phyloP scores from a whole-genome alignment of 1,140 invertebrate species.

The Drosophila trapezifrons region DNA sequence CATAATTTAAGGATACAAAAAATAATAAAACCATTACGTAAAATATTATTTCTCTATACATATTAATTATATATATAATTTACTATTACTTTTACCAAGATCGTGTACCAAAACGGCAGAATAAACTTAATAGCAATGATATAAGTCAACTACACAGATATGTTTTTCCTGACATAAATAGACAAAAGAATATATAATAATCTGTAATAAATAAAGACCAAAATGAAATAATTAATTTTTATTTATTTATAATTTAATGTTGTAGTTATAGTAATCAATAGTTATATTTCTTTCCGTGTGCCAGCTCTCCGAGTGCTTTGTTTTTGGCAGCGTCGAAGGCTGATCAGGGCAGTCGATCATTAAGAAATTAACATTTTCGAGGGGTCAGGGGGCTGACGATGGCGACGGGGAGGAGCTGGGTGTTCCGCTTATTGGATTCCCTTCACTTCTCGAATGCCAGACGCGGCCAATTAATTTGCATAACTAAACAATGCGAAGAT shows the following conservation, averaged over 20 bases:
- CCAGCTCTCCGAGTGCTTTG: slow-evolving; percentile 7
- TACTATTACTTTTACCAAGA: too few species aligned
- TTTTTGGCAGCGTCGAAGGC: slow-evolving; percentile 46
- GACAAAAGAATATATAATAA: not conserved
- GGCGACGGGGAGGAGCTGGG: slow-evolving; percentile 5
- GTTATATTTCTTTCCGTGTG: slow-evolving; percentile 2
- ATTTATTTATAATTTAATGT: not conserved
- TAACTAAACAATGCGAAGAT: slow-evolving; percentile 68
- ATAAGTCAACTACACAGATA: not conserved
- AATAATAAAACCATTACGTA: too few species aligned
- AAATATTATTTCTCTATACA: too few species aligned
- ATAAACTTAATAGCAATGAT: not conserved
- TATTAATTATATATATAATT: too few species aligned
- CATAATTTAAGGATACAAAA: too few species aligned
- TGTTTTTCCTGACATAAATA: not conserved
- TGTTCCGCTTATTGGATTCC: slow-evolving; percentile 62
- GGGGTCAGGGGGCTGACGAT: slow-evolving; percentile 22
- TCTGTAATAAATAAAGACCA: not conserved
- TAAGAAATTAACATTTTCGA: slow-evolving; percentile 71
- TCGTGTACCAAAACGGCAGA: too few species aligned
- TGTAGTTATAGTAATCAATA: not conserved
- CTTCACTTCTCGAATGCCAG: slow-evolving; percentile 58
- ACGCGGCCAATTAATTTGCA: slow-evolving; percentile 75
- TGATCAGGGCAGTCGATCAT: slow-evolving; percentile 62
- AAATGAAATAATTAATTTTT: not conserved